Base-by-base conservation (phyloP, 2,797 vertebrate genomes). In the Lutjanus argentimaculatus region DNA sequence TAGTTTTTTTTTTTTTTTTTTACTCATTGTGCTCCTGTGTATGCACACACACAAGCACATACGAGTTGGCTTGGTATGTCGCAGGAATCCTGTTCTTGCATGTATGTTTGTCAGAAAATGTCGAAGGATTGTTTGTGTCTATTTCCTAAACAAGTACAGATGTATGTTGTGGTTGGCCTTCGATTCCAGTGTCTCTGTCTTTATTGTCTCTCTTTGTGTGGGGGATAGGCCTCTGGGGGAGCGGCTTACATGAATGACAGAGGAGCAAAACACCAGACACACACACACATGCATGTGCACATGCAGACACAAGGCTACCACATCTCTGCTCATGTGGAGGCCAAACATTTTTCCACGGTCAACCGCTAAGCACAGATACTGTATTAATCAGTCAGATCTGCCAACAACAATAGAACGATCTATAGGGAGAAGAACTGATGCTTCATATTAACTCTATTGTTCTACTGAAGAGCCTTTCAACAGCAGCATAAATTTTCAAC, bases 401-500 rank as follows among this genome's bases (percentile, higher is more conserved):
- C 80, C 82, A 88, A 73, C 61, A 75, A 81, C 70, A 88, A 86
- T 46, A 83, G 22, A 69, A 22, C n/a, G 43, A 71, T 65, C 67
- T 78, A 67, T 56, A 42, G 17, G 67, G 67, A 80, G 49, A 45
- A 72, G 30, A 80, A 64, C 7, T 48, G 59, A 78, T 59, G 58
- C 80, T 72, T 79, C n/a, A 17, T 53, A 67, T 87, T 43, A 75
- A 74, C 10, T 65, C 61, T 13, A 64, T 67, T 81, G 69, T 84
- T 82, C 43, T 51, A 36, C 36, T 70, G 9, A 45, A 71, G 30
- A 68, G 48, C 25, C 56, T 66, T 67, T 62, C 15, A 71, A 84
- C 70, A 80, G 63, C 65, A 58, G 14, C 19, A 80, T 72, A 17
- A 8, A 72, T 96, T 97, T 97, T 97, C 80, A 96, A 97, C 94